Evolutionary conservation across 2,888 invertebrate species (phyloP), one percentile per base, ranked within the genome.

Genomic region (Drosophila robusta): DNA sequence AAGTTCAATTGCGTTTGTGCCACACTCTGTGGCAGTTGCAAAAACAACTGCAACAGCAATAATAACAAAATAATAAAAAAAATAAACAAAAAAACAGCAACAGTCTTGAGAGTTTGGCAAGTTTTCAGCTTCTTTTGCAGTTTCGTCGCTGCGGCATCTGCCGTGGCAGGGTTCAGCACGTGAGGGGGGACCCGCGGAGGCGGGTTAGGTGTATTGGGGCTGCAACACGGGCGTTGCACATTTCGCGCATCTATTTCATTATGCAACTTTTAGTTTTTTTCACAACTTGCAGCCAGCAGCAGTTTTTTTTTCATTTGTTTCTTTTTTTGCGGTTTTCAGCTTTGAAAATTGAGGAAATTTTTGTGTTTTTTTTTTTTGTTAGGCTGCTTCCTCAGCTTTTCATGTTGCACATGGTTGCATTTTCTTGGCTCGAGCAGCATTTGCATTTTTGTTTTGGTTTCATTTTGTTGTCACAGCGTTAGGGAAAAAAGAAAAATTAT

Each of bases 221-320:
- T 52, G 66, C 47, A 26, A 34, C 67, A 60, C 60, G 65, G 78
- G 69, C 70, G 75, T 83, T 87, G 85, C 83, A 83, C 79, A 77
- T 81, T 83, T 86, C 79, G 88, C 88, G 86, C 86, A 86, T 88
- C 88, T 72, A 87, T 88, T 86, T 81, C 88, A 87, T 87, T 85
- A 84, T 85, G 85, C 66, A 84, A 84, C 86, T 63, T 69, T 72
- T 51, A 70, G 82, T 84, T 78, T 82, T 82, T 83, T 82, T 83
- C 75, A 78, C 76, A 80, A 80, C 72, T 75, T 77, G 75, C 79
- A 67, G 42, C 63, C 42, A 58, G 58, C 74, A 61, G 61, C 65
- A 52, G 66, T 49, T 34, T 26, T 14, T 57, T 62, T 60, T 57
- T 42, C 26, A 11, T 55, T 56, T 46, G 44, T 18, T 14, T 46